Evolutionary conservation across 2,113 vertebrate genomes (phyloP), one percentile per base, ranked within the genome.

Genomic region (Polypterus senegalus): DNA sequence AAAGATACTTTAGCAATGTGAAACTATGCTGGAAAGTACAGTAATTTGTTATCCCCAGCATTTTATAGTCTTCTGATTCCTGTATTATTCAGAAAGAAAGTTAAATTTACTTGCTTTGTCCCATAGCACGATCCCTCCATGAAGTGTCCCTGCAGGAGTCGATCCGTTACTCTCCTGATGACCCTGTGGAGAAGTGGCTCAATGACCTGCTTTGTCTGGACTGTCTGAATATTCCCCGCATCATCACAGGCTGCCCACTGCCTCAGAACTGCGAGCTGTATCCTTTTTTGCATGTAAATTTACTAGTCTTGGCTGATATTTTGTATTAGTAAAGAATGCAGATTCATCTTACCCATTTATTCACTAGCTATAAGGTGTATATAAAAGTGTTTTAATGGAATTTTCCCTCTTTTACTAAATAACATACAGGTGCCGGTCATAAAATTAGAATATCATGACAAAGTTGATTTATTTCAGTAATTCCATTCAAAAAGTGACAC

Each of bases 241-340:
- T 99, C 47, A 78, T 97, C 63, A 93, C 92, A 0, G 96, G 96
- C 68, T 99, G 94, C 77, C 94, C 96, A 0, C 71, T 97, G n/a
- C 96, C 96, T 0, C 91, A 97, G 70, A 80, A 79, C 5, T 99
- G 96, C 51, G 90, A 97, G 62, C 83, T 99, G 95, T 99, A 97
- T 98, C 96, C 91, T 91, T 4, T 11, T 0, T 54, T 4, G 11
- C 5, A 27, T 27, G 1, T 27, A 27, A 27, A 27, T 27, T 27
- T 27, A 27, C 27, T 27, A 27, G 27, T 27, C 2, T 27, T 27
- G 27, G 27, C 27, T 27, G 27, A 27, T 27, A 27, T 27, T 27
- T 27, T 27, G 27, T 27, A 27, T 27, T 27, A 27, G 27, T 27
- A 27, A 27, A 27, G 27, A 27, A 27, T 27, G 27, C 27, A 27